Evolutionary conservation across 2,888 invertebrate species (phyloP), one percentile per base, ranked within the genome.

Genomic region (Luffia ferchaultella): DNA sequence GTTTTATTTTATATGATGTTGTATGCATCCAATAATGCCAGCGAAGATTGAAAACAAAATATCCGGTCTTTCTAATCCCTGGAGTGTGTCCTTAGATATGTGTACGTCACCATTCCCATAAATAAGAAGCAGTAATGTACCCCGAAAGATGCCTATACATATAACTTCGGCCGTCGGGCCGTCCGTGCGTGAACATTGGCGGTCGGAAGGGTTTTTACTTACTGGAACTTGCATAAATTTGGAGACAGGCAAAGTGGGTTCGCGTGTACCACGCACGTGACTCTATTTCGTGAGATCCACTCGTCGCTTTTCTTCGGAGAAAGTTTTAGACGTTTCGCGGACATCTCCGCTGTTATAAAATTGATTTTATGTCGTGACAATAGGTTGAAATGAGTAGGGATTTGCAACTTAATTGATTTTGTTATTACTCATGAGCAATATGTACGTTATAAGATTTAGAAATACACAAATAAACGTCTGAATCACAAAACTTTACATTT

Each of bases 241-340:
- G 65, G 68, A 67, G 67, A 65, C 63, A 65, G 62, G 68, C 67
- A 68, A 72, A 76, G 76, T 76, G 73, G 64, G 65, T 76, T 76
- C 66, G 64, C 73, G 58, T 77, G 74, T 76, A 63, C 55, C 47
- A 42, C 55, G 68, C 62, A 72, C 73, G 76, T 76, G 73, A 76
- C 73, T 69, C 63, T 65, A 68, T 73, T 72, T 60, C 63, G 58
- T 60, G 59, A 60, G 58, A 62, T 59, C 61, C 62, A 44, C 44
- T 46, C 18, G 18, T 9, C 30, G 30, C 5, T 30, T 30, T 30
- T 12, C 12, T 30, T 30, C 5, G 5, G 30, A n/a, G n/a, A n/a
- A n/a, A n/a, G n/a, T n/a, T n/a, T n/a, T n/a, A n/a, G n/a, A n/a
- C n/a, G n/a, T n/a, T n/a, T n/a, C n/a, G n/a, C n/a, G n/a, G n/a